phyloP scores from a whole-genome alignment of 2,113 vertebrate genomes.

The Periophthalmus modestus region DNA sequence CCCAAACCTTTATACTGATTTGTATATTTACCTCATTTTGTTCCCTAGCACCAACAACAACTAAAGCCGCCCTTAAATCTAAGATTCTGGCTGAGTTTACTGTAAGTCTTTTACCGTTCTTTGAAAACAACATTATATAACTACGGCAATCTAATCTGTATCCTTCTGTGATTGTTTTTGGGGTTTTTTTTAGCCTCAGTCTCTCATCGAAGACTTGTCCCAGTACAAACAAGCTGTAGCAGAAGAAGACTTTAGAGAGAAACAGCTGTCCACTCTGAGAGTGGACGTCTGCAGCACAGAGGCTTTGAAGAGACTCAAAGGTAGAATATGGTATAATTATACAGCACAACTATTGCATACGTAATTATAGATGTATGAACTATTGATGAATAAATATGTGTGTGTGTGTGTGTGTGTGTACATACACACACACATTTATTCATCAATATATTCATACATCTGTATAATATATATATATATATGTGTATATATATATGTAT shows the following conservation, averaged over 20 bases:
- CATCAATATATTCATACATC: no score
- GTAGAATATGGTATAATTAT: constrained; percentile 56
- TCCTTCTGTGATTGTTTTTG: constrained; percentile 5
- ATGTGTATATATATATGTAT: no score
- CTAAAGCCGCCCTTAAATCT: constrained; percentile 92
- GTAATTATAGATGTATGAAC: not conserved
- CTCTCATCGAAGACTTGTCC: constrained; percentile 87
- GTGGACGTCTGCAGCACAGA: constrained; percentile 94
- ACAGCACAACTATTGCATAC: constrained; percentile 10
- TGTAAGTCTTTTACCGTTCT: constrained; percentile 76
- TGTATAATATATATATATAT: no score
- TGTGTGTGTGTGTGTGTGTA: no score
- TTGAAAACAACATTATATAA: not conserved
- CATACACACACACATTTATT: no score
- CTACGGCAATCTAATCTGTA: not conserved
- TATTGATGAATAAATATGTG: not conserved
- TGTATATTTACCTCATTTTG: not conserved
- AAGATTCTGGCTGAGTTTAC: constrained; percentile 97
- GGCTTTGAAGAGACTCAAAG: constrained; percentile 95
- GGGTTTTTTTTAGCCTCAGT: constrained; percentile 86
- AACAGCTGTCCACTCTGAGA: constrained; percentile 89
- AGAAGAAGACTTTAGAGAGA: constrained; percentile 91
- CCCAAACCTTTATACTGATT: not conserved
- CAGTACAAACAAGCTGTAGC: constrained; percentile 83
- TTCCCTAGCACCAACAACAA: constrained; percentile 76